Conservation (phyloP, 2,113 vertebrate species). For the Pelodiscus sinensis region DNA sequence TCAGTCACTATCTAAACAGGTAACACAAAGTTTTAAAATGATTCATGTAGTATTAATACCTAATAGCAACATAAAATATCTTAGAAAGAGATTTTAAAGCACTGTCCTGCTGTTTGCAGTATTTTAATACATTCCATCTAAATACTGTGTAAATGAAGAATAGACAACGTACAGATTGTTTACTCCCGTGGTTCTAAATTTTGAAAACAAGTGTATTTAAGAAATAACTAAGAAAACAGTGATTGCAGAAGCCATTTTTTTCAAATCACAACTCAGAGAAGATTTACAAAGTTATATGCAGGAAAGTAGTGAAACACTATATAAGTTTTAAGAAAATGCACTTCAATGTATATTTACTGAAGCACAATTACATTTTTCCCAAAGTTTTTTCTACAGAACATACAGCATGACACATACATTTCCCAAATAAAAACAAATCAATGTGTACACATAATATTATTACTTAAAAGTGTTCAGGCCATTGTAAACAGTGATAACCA, state of each 20-base stretch:
- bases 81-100: constrained; percentile 8
- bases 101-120: neutral
- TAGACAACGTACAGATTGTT: neutral
- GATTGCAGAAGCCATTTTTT: constrained; percentile 21
- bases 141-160: neutral
- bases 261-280: constrained; percentile 27
- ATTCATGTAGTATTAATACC: neutral
- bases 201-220: constrained; percentile 12
- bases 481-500: constrained; percentile 56
- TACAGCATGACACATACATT: constrained; percentile 5
- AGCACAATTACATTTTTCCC: constrained; percentile 4
- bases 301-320: constrained; percentile 4
- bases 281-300: neutral
- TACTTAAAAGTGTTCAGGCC: constrained; percentile 54
- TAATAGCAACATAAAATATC: neutral
- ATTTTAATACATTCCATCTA: neutral
- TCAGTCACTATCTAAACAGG: constrained; percentile 23
- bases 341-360: constrained; percentile 7
- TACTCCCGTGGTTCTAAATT: constrained; percentile 4
- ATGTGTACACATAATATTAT: constrained; percentile 54
- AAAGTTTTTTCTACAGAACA: constrained; percentile 22
- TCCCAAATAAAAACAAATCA: constrained; percentile 62
- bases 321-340: constrained; percentile 40
- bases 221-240: constrained; percentile 31
- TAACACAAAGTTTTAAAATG: constrained; percentile 38